Evolutionary conservation across 2,797 vertebrate species (phyloP), one percentile per base, ranked within the genome.

Genomic region (Buphagus erythrorhynchus): DNA sequence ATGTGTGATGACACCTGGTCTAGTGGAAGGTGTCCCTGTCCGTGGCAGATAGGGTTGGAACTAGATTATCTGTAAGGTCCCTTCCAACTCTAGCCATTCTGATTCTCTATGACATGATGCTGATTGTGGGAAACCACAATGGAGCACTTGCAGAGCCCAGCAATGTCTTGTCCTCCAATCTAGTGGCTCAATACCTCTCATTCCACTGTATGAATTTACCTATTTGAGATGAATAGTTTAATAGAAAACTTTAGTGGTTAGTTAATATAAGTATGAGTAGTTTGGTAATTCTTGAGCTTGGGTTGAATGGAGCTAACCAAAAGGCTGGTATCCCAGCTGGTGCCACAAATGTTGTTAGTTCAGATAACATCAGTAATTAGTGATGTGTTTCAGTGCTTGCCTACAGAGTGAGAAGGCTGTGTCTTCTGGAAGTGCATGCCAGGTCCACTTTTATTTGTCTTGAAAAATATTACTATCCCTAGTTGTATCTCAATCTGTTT

Each of bases 71-170:
- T 82, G 20, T 43, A 21, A 36, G 42, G 48, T 69, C 35, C 16
- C 28, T 75, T 49, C 11, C 19, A 55, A 9, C 5, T 18, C 29
- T 5, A 75, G 12, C 11, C 7, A 29, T 68, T 40, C 22, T 36
- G 26, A n/a, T 67, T 68, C 16, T 29, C 10, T 17, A 0, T 22
- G 29, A 19, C 10, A 8, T 13, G 14, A 45, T 49, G 46, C 7
- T 13, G 22, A 25, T 13, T 51, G 17, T 35, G 8, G 11, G 49
- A 91, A 75, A 57, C 20, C 20, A 40, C 29, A 52, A 11, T 4
- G 14, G 38, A 46, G 33, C 0, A 0, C 16, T 68, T 1, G 0
- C 7, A 51, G 5, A 87, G 16, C 16, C 35, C 36, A 31, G 16
- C 25, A 59, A 10, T 25, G 1, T 18, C 33, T 73, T 42, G 31